phyloP scores from a whole-genome alignment of 2,113 vertebrate species.

The Daphoenositta chrysoptera region DNA sequence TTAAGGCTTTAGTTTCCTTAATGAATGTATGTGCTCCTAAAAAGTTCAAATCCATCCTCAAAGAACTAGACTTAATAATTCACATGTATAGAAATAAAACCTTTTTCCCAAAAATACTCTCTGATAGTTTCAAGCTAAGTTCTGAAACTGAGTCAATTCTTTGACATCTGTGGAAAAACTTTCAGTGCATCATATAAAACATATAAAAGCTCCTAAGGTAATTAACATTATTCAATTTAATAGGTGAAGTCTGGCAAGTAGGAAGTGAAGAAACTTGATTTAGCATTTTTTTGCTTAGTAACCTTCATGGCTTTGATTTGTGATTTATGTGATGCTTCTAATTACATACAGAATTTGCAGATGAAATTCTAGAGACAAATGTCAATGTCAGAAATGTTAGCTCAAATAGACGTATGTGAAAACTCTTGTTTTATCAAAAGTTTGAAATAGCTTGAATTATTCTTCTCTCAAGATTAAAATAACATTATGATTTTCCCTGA shows the following conservation, averaged over 20 bases:
- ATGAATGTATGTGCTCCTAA: background rate
- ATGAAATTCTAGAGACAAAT: background rate
- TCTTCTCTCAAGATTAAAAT: background rate
- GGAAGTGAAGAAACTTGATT: background rate
- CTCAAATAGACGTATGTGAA: background rate
- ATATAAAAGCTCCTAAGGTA: background rate
- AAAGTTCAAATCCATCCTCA: background rate
- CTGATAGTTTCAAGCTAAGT: background rate
- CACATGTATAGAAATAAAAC: background rate
- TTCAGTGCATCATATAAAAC: background rate
- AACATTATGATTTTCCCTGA: background rate
- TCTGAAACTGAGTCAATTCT: background rate
- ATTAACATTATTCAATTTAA: background rate
- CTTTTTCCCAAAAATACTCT: background rate
- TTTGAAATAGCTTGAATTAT: background rate
- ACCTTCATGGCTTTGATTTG: background rate
- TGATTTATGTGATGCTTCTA: conserved; percentile 2
- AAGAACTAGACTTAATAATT: background rate
- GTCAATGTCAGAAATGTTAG: background rate
- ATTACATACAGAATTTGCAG: background rate
- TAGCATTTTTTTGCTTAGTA: background rate
- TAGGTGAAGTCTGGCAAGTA: background rate
- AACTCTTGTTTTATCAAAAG: background rate
- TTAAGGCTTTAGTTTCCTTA: background rate
- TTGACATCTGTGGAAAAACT: background rate